Evolutionary conservation across 1,140 invertebrate genomes (phyloP), one percentile per base, ranked within the genome.

Genomic region (Drosophila setifemur): DNA sequence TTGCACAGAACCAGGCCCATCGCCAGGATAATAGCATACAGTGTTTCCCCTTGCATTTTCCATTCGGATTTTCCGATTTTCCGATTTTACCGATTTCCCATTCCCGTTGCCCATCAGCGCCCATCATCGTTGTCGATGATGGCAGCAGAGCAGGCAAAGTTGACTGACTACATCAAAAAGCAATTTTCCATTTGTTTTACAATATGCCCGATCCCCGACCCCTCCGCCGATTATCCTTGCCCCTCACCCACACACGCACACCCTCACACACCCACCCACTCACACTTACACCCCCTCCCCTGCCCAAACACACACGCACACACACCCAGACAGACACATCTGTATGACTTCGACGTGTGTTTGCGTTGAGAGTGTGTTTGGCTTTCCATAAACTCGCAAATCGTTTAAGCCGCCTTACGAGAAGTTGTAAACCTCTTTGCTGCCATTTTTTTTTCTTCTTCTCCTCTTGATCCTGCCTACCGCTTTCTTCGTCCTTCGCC

Each of bases 351-450:
- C 21, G 26, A 50, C 52, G 52, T 45, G 64, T 58, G 67, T 73
- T 61, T 78, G 64, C 73, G 58, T 49, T 61, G 47, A 69, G 82
- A 78, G 79, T 79, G 79, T 85, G 79, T 72, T 83, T 85, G 81
- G 75, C 81, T 86, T 86, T 86, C 74, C 68, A 86, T 87, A 86
- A 86, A 81, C 81, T 86, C 75, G 54, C 75, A 86, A 86, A 86
- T 86, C 81, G 81, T 76, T 86, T 86, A 86, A 86, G 81, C 81
- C 81, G 72, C 72, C 81, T 86, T 86, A 81, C 82, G 75, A 86
- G 76, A 86, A 81, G 61, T 76, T 86, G 82, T 86, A 86, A 86
- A 81, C 82, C 82, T 69, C 81, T 86, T 87, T 86, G 72, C 57
- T 60, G 73, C 39, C 67, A 53, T 75, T 75, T 75, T 39, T 58